A percentile compares a stretch with the other conserved stretches of the same genome.
Evolutionary conservation across 1,140 invertebrate genomes (phyloP).

Genomic region (Planococcus citri): DNA sequence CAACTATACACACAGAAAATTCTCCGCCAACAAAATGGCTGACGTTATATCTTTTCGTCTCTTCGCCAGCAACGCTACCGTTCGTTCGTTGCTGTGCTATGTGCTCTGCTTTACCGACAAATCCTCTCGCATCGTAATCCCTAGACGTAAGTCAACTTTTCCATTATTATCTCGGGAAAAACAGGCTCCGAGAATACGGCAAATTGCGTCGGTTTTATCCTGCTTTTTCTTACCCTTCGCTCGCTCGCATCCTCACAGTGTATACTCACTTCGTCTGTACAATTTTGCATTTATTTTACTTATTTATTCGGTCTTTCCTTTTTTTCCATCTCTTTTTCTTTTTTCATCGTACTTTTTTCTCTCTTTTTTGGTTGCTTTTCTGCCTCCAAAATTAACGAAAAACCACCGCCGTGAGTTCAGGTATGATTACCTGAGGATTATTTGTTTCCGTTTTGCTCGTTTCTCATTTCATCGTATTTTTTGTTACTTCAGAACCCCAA

Average conservation of each 20-base stretch:
- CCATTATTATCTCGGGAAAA: slow-evolving; percentile 17
- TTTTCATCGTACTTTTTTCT: not conserved
- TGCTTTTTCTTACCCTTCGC: not conserved
- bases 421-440: too few relatives aligned
- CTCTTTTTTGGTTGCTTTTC: too few relatives aligned
- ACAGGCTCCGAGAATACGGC: slow-evolving; percentile 18
- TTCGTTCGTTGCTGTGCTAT: too few relatives aligned
- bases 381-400: too few relatives aligned
- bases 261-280: not conserved
- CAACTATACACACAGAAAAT: not conserved
- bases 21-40: slow-evolving; percentile 14
- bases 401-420: too few relatives aligned
- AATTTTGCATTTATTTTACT: slow-evolving; percentile 10
- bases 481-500: too few relatives aligned
- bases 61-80: not conserved
- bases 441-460: too few relatives aligned
- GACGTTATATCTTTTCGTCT: slow-evolving; percentile 12
- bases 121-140: slow-evolving; percentile 16
- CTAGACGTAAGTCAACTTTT: slow-evolving; percentile 19
- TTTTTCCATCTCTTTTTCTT: not conserved
- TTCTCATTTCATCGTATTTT: too few relatives aligned
- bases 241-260: not conserved
- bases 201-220: slow-evolving; percentile 9
- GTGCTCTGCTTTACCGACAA: not conserved
- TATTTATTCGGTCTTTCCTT: not conserved